These are phyloP conservation scores for Pipra filicauda DNA, from an alignment of 2,113 vertebrate species.

Conservation along the genomic window DNA sequence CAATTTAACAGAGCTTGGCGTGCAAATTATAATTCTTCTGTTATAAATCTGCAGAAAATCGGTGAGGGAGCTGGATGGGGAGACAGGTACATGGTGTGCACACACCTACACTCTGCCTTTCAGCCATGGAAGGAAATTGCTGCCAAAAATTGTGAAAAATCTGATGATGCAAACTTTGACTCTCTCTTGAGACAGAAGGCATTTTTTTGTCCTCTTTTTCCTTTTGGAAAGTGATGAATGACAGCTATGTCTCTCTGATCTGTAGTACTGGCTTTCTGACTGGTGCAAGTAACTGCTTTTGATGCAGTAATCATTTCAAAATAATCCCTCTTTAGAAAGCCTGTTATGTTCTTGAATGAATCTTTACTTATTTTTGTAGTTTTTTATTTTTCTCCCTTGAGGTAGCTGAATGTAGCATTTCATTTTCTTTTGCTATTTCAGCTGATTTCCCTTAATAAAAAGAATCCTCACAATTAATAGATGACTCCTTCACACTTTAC, in stretches of 20 bases:
- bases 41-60: neutral
- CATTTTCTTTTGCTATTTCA: neutral
- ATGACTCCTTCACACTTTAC: neutral
- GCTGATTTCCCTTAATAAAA: neutral
- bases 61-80: neutral
- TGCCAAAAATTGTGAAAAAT: neutral
- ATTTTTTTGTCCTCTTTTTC: neutral
- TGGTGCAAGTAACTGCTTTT: constrained; percentile 34
- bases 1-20: neutral
- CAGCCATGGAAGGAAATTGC: neutral
- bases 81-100: neutral
- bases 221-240: neutral
- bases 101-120: neutral
- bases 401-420: neutral
- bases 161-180: neutral
- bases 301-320: constrained; percentile 48
- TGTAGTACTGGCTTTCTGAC: constrained; percentile 26
- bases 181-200: neutral
- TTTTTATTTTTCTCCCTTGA: constrained; percentile 26
- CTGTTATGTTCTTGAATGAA: constrained; percentile 40
- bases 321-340: constrained; percentile 61
- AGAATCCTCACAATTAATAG: neutral
- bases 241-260: constrained; percentile 25
- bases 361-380: constrained; percentile 21
- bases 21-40: neutral